These are phyloP conservation scores for Himalopsyche tibetana DNA, from an alignment of 2,888 invertebrate genomes.

Conservation along the genomic window DNA sequence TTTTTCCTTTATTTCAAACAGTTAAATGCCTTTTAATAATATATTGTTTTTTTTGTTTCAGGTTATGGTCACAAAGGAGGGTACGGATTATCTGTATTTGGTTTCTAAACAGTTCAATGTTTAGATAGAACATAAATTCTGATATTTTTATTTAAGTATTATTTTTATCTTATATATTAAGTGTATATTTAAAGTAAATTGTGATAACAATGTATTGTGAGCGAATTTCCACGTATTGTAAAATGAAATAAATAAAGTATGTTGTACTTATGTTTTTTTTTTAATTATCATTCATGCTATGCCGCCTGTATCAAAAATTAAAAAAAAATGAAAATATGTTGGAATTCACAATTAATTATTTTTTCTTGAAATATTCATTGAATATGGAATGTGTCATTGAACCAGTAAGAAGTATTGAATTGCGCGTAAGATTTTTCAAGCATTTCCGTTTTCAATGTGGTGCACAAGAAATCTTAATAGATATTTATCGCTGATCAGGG, in stretches of 20 bases:
- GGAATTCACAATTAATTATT: too few relatives aligned
- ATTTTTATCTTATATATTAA: background rate
- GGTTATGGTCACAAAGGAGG: slow-evolving; percentile 34
- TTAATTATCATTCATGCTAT: background rate
- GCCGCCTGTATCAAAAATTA: too few relatives aligned
- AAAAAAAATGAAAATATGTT: too few relatives aligned
- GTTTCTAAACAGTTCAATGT: slow-evolving; percentile 22
- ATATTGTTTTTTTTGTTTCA: slow-evolving; percentile 4
- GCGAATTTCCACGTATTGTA: background rate
- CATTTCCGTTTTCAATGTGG: too few relatives aligned
- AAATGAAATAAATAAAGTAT: slow-evolving; percentile 16
- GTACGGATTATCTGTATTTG: slow-evolving; percentile 24
- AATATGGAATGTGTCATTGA: too few relatives aligned
- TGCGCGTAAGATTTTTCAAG: too few relatives aligned
- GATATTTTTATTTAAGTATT: slow-evolving; percentile 15
- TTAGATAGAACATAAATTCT: slow-evolving; percentile 7
- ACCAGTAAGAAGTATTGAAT: too few relatives aligned
- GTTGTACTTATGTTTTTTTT: background rate
- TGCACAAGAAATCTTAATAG: too few relatives aligned
- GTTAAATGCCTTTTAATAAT: too few relatives aligned
- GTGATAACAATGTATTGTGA: slow-evolving; percentile 14
- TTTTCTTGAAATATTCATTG: too few relatives aligned
- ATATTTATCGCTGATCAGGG: too few relatives aligned
- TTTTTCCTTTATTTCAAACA: too few relatives aligned
- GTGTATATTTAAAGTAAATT: slow-evolving; percentile 1